Conservation (phyloP, 2,113 vertebrate genomes). For the Esox niger region DNA sequence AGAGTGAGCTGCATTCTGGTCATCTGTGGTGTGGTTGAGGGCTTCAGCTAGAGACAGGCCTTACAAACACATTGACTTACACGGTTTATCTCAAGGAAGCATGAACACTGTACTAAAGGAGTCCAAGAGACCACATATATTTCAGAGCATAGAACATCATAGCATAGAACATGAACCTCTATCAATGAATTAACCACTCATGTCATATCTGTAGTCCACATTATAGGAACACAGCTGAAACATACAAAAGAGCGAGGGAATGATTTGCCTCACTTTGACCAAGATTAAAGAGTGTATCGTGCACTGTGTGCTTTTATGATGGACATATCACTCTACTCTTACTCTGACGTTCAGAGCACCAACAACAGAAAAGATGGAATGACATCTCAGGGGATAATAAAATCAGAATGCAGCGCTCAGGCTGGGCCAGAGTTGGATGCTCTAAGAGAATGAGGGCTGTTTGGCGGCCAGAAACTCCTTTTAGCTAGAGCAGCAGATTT, state of each 20-base stretch:
- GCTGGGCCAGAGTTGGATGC: conserved; percentile 64
- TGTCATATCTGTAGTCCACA: conserved; percentile 20
- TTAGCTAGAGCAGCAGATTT: conserved; percentile 81
- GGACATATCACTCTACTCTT: conserved; percentile 55
- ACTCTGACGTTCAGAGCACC: conserved; percentile 60
- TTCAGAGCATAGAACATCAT: neutral
- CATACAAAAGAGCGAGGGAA: neutral
- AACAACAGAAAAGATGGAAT: conserved; percentile 70
- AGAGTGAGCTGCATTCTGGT: too few relatives aligned
- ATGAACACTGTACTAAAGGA: neutral
- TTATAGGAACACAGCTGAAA: conserved; percentile 5
- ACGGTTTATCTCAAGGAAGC: neutral
- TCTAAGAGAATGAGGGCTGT: conserved; percentile 73
- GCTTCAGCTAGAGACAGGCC: too few relatives aligned
- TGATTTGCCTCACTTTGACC: conserved; percentile 44
- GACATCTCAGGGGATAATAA: conserved; percentile 78
- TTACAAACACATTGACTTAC: neutral
- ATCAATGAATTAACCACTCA: neutral
- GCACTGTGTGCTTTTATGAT: conserved; percentile 37
- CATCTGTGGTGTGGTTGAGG: too few relatives aligned
- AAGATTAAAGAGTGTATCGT: conserved; percentile 3
- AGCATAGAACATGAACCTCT: neutral
- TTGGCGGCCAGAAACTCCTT: conserved; percentile 67
- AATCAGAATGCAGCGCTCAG: conserved; percentile 68
- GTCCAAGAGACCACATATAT: neutral